A percentile compares a stretch with the other conserved stretches of the same genome.
phyloP scores from a whole-genome alignment of 2,888 invertebrate genomes.

The Cerastis rubricosa region DNA sequence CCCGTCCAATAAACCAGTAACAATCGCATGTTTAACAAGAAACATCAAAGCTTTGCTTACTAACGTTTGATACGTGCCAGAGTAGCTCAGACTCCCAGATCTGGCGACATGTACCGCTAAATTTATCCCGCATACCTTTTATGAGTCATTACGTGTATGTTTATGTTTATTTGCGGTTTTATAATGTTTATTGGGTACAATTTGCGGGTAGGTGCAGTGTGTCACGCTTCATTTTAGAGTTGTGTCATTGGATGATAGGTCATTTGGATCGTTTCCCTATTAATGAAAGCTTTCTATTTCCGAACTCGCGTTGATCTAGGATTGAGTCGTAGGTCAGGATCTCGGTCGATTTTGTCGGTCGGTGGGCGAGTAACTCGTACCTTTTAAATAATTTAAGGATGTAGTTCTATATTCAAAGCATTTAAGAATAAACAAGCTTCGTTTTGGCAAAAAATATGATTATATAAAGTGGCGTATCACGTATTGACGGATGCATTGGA shows the following conservation, averaged over 20 bases:
- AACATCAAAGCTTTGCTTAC: slow-evolving; percentile 61
- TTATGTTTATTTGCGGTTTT: slow-evolving; percentile 58
- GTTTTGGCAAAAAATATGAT: background rate
- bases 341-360: too few relatives aligned
- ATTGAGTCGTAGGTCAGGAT: background rate
- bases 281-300: background rate
- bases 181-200: slow-evolving; percentile 62
- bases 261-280: background rate
- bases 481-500: background rate
- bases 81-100: slow-evolving; percentile 22
- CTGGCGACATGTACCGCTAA: slow-evolving; percentile 55
- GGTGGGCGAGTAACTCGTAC: background rate
- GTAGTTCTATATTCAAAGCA: background rate
- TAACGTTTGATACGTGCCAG: slow-evolving; percentile 50
- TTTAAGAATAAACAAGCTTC: background rate
- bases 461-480: background rate
- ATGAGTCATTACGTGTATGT: slow-evolving; percentile 64
- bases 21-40: slow-evolving; percentile 56
- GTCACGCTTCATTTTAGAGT: slow-evolving; percentile 24
- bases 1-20: slow-evolving; percentile 49
- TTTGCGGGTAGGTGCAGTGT: slow-evolving; percentile 41
- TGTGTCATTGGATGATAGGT: background rate
- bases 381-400: background rate
- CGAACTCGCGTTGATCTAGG: background rate
- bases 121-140: slow-evolving; percentile 67